phyloP scores from a whole-genome alignment of 1,140 invertebrate species.

The Homalodisca vitripennis region DNA sequence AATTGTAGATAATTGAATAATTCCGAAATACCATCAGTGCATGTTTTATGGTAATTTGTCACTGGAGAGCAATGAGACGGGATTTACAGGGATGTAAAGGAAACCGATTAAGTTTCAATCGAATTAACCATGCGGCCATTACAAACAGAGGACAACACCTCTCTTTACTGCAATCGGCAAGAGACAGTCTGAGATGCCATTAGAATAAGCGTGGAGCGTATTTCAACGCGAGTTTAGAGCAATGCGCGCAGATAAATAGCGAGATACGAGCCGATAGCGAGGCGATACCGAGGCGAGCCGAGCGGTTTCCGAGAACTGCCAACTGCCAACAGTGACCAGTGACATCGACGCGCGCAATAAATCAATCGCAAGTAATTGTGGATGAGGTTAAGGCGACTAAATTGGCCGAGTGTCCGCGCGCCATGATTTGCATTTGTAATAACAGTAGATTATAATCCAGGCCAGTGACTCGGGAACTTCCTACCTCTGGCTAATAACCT shows the following conservation, averaged over 20 bases:
- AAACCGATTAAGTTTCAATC: too few species aligned
- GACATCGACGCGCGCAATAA: not conserved
- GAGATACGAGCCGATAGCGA: constrained; percentile 1
- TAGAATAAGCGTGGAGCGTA: not conserved
- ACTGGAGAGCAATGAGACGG: too few species aligned
- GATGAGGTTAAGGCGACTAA: not conserved
- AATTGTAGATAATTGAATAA: too few species aligned
- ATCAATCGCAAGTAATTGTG: constrained; percentile 17
- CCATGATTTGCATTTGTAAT: constrained; percentile 21
- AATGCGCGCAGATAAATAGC: not conserved
- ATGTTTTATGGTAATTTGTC: too few species aligned
- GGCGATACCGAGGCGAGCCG: not conserved
- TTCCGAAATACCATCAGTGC: too few species aligned
- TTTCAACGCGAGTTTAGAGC: constrained; percentile 11
- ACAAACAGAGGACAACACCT: too few species aligned
- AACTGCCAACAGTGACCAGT: not conserved
- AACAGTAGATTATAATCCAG: constrained; percentile 21
- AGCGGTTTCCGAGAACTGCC: constrained; percentile 1
- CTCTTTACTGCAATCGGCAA: too few species aligned
- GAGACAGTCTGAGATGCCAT: not conserved
- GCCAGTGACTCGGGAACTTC: constrained; percentile 16
- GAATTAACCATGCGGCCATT: too few species aligned
- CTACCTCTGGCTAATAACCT: not conserved
- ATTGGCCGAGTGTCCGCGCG: not conserved
- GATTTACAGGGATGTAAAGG: too few species aligned